Evolutionary conservation across 2,888 invertebrate species (phyloP).

Genomic region (Chrysomela aeneicollis): DNA sequence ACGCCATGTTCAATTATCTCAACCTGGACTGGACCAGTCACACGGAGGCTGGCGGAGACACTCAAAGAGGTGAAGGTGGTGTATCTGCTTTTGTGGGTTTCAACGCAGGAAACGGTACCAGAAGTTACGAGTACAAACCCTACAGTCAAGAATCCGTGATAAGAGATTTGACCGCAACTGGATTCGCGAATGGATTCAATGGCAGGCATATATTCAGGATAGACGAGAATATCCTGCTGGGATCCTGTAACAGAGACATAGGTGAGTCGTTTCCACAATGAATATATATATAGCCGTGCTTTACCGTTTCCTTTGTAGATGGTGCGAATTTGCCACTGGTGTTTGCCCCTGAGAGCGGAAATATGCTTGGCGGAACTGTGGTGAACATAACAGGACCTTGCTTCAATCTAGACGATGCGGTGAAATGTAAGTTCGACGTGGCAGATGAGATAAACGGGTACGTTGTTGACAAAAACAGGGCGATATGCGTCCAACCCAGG

Average conservation of each 20-base stretch:
- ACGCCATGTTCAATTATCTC: conserved; percentile 94
- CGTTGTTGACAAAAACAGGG: conserved; percentile 81
- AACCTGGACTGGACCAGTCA: conserved; percentile 90
- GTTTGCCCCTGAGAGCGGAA: conserved; percentile 94
- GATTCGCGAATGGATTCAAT: conserved; percentile 86
- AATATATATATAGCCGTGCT: no score
- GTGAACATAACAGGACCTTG: conserved; percentile 98
- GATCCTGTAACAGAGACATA: conserved; percentile 91
- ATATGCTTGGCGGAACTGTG: conserved; percentile 96
- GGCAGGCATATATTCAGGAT: conserved; percentile 95
- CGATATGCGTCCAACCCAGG: conserved; percentile 88
- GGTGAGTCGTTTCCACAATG: conserved; percentile 61
- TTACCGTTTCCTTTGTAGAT: conserved; percentile 68
- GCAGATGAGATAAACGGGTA: conserved; percentile 80
- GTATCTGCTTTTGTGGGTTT: conserved; percentile 91
- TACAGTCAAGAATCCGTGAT: conserved; percentile 89
- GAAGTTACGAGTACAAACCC: conserved; percentile 86
- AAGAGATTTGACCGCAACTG: conserved; percentile 82
- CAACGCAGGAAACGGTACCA: conserved; percentile 95
- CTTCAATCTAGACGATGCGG: conserved; percentile 77
- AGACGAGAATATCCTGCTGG: conserved; percentile 92
- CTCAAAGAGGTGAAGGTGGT: conserved; percentile 86
- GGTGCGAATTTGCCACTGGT: conserved; percentile 82
- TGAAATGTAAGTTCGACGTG: conserved; percentile 83
- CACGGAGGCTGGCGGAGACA: conserved; percentile 91